Base-by-base conservation (phyloP, 1,140 invertebrate genomes). In the Leptestheria dahalacensis region DNA sequence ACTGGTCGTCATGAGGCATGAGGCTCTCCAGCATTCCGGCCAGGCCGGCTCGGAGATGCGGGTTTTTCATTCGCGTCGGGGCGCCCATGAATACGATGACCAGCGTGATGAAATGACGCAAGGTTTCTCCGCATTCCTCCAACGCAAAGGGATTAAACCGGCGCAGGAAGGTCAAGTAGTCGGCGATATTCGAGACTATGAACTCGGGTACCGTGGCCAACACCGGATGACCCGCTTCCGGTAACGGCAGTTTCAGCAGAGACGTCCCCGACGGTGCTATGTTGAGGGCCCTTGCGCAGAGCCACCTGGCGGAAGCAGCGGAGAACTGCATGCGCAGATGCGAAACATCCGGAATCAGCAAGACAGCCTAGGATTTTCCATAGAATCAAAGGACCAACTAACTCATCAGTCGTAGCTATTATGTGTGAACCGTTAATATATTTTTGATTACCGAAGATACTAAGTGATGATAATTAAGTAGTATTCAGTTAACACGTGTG, bases 21-120 rank as follows among this genome's bases (percentile, higher is more conserved):
- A 93, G 77, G 28, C 84, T 81, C 66, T 94, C 89, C 21, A 97
- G 70, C 55, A 84, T 86, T 72, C 94, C 91, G 0, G 93, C 92
- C 48, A 97, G 71, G 61, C 84, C 79, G 1, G 92, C 93, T 60
- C 91, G 78, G 51, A 95, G 73, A 78, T 97, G 93, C 20, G 93
- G 94, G 77, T 97, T 97, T 66, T 87, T 86, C 51, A 92, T 82
- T 53, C 86, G 75, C 4, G 80, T 71, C 0, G 84, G 78, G 63
- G 85, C 86, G 11, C 89, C 87, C 81, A 83, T 83, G 64, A 79
- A 82, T 3, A 79, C 73, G 3, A 82, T 65, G 33, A 82, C 72
- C 46, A 80, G 64, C 1, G 85, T 88, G 50, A 94, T 74, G 0
- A 84, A 80, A 67, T 83, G 75, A 60, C 88, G 67, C 64, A 82